These are phyloP conservation scores for Drosophila santomea DNA, from an alignment of 1,140 invertebrate species.

Conservation along the genomic window DNA sequence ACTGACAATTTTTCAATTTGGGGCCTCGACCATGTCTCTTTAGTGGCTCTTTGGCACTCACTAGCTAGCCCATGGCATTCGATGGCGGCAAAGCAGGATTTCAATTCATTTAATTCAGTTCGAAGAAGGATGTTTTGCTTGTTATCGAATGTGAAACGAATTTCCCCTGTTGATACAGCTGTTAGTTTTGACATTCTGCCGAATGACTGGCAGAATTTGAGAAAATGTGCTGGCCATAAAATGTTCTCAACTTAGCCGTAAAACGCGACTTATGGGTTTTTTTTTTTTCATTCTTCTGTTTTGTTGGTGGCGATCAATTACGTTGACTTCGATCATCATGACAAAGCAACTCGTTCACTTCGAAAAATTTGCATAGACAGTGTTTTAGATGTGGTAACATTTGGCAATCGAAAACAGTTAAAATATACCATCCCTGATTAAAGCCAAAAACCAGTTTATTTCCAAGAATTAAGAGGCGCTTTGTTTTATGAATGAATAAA, in stretches of 20 bases:
- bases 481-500: neutral
- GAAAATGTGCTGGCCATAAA: conserved; percentile 7
- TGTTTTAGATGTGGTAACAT: conserved; percentile 13
- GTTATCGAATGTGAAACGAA: neutral
- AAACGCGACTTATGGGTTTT: neutral
- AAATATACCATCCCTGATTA: conserved; percentile 16
- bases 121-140: neutral
- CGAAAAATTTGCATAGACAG: conserved; percentile 23
- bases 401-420: neutral
- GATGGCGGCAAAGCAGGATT: conserved; percentile 4
- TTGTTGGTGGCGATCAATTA: conserved; percentile 5
- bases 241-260: conserved; percentile 14
- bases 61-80: conserved; percentile 24
- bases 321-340: conserved; percentile 27
- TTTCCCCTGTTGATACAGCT: conserved; percentile 16
- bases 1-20: conserved; percentile 27
- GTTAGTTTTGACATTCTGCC: neutral
- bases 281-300: neutral
- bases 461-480: neutral
- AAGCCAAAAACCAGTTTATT: conserved; percentile 16
- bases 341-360: conserved; percentile 14
- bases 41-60: conserved; percentile 20
- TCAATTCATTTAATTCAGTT: neutral
- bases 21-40: conserved; percentile 42
- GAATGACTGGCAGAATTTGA: conserved; percentile 26